These are phyloP conservation scores for Micromussa lordhowensis DNA, from an alignment of 92 coral and sea anemone species.

Conservation along the genomic window DNA sequence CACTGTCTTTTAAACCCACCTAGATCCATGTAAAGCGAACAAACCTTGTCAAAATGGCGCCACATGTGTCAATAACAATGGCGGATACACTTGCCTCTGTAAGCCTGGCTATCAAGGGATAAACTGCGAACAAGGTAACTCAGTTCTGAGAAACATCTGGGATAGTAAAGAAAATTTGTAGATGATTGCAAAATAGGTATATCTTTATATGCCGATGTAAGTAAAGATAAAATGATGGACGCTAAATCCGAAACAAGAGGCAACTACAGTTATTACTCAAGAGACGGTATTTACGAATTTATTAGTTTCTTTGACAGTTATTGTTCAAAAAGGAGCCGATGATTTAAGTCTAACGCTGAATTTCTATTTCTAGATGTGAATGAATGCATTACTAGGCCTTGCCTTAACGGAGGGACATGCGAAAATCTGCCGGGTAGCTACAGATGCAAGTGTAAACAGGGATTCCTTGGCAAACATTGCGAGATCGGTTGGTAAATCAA, in stretches of 20 bases:
- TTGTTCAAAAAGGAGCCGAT: too few relatives aligned
- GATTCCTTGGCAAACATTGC: slow-evolving; percentile 55
- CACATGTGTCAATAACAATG: background rate
- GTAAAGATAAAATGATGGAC: too few relatives aligned
- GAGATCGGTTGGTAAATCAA: slow-evolving; percentile 25
- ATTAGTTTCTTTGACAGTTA: too few relatives aligned
- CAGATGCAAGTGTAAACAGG: slow-evolving; percentile 55
- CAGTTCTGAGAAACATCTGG: too few relatives aligned
- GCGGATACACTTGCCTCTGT: slow-evolving; percentile 26
- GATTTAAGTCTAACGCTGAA: background rate
- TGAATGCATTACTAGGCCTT: slow-evolving; percentile 65
- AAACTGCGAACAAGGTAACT: slow-evolving; percentile 58
- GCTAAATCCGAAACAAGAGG: too few relatives aligned
- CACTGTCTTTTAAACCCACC: background rate
- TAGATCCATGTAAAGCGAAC: slow-evolving; percentile 25
- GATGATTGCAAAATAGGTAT: too few relatives aligned
- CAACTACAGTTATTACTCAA: too few relatives aligned
- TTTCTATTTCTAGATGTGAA: slow-evolving; percentile 51
- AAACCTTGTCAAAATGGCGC: slow-evolving; percentile 48
- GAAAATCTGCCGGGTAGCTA: slow-evolving; percentile 63
- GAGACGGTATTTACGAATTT: too few relatives aligned
- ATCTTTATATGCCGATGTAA: too few relatives aligned
- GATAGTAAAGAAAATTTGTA: too few relatives aligned
- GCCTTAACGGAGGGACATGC: slow-evolving; percentile 63
- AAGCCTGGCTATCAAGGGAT: slow-evolving; percentile 43